Evolutionary conservation across 2,797 vertebrate genomes (phyloP).

Genomic region (Botia kubotai): DNA sequence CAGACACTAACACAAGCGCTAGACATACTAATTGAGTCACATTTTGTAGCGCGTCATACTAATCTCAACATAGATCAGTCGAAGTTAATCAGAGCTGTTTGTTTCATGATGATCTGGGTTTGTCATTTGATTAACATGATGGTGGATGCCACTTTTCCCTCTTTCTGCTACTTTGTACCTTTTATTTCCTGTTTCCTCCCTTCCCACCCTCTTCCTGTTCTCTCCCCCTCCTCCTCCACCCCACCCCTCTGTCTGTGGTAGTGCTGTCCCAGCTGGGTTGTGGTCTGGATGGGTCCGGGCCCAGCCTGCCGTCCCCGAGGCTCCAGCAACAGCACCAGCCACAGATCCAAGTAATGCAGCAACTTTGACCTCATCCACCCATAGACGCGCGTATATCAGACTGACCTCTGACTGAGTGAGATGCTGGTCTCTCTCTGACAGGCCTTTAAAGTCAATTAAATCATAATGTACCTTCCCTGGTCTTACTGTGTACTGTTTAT

Average conservation of each 20-base stretch:
- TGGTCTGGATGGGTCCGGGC: constrained; percentile 94
- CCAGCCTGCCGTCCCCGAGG: constrained; percentile 93
- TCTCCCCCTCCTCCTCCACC: constrained; percentile 52
- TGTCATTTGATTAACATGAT: constrained; percentile 57
- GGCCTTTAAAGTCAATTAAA: not conserved
- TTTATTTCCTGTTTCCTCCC: constrained; percentile 67
- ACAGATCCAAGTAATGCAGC: constrained; percentile 98
- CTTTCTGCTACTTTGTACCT: constrained; percentile 69
- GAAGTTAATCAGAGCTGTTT: constrained; percentile 46
- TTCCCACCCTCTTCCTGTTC: constrained; percentile 40
- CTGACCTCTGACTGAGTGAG: constrained; percentile 6
- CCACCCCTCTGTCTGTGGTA: constrained; percentile 70
- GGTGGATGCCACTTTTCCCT: constrained; percentile 55
- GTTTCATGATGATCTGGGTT: constrained; percentile 41
- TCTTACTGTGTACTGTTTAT: too few relatives aligned
- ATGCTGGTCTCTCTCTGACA: not conserved
- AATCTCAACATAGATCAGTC: constrained; percentile 40
- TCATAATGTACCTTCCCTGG: too few relatives aligned
- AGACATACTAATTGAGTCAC: constrained; percentile 56
- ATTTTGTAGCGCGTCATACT: constrained; percentile 48
- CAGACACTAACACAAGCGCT: constrained; percentile 56
- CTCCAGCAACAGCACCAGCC: constrained; percentile 95
- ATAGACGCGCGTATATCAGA: constrained; percentile 62
- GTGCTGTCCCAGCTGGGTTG: constrained; percentile 99
- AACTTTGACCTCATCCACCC: constrained; percentile 83